Evolutionary conservation across 2,797 vertebrate species (phyloP), one percentile per base, ranked within the genome.

Genomic region (Pelodytes ibericus): DNA sequence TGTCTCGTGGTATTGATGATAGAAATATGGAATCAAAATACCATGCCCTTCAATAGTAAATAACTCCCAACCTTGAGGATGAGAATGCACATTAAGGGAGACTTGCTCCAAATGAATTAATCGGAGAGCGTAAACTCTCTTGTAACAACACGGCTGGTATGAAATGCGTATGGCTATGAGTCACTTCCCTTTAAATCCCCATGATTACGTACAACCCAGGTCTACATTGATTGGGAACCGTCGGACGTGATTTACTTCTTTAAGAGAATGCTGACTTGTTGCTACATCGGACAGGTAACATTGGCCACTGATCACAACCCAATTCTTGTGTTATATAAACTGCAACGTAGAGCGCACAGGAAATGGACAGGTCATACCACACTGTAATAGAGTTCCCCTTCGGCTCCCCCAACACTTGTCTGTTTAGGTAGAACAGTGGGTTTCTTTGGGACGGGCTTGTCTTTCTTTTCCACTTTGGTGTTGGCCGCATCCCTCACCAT

Each of bases 401-500:
- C 65, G 2, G 66, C 27, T 16, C 44, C 24, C 0, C 20, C 20
- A 7, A 57, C 31, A 11, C 29, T 5, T 0, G 26, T 5, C 22
- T 29, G 71, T 30, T n/a, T 56, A 9, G 26, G 30, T 6, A 24
- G 0, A 0, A 24, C 25, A 0, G 10, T 1, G 26, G 26, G 0
- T 47, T 68, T 26, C 36, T 31, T 9, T 11, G 1, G 0, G 13
- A 58, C 41, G 10, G 66, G 10, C 22, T 71, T 72, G 10, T 30
- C 61, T 25, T 81, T 84, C 41, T 77, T 83, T 7, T 86, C 88
- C 66, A 41, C 82, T 60, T 79, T 77, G 36, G 67, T 51, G 2
- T 61, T 25, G 3, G 69, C 72, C 0, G 71, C 30, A 18, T 92
- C 90, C 39, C 82, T 82, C 22, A 84, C 72, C 2, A 81, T 72